Percentiles rank a stretch among this genome's conserved stretches.
These are phyloP conservation scores for Rallus crepitans DNA, from an alignment of 2,797 vertebrate genomes.

Conservation along the genomic window DNA sequence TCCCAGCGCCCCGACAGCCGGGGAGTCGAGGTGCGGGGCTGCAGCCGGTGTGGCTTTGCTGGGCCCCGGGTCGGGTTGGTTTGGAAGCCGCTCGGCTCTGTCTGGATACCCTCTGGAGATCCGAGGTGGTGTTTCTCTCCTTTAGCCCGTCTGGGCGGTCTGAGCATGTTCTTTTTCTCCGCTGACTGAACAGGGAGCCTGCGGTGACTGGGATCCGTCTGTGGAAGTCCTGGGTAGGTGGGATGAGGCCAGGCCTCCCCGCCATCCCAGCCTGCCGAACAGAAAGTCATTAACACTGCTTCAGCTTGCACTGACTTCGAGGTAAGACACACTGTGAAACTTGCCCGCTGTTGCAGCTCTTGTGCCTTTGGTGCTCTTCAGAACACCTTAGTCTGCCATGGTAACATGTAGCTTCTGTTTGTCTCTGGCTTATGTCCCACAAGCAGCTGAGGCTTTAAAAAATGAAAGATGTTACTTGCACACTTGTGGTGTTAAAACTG, in stretches of 20 bases:
- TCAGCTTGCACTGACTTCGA: neutral
- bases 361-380: neutral
- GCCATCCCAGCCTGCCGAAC: neutral
- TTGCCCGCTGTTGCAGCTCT: accelerated
- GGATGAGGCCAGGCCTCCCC: constrained; percentile 42
- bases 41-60: neutral
- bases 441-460: neutral
- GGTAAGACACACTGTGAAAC: neutral
- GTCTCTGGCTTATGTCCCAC: neutral
- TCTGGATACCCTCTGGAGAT: neutral
- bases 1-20: neutral
- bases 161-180: neutral
- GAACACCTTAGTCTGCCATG: neutral
- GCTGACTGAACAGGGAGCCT: neutral
- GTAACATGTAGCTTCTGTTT: neutral
- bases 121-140: neutral
- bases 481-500: neutral
- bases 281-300: neutral
- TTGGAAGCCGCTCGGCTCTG: neutral
- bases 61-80: neutral
- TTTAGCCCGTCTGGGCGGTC: neutral
- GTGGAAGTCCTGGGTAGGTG: neutral
- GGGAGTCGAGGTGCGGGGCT: neutral
- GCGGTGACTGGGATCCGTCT: neutral
- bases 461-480: accelerated